A percentile compares a stretch with the other conserved stretches of the same genome.
Conservation (phyloP, 2,888 invertebrate species). For the Altica lythri region DNA sequence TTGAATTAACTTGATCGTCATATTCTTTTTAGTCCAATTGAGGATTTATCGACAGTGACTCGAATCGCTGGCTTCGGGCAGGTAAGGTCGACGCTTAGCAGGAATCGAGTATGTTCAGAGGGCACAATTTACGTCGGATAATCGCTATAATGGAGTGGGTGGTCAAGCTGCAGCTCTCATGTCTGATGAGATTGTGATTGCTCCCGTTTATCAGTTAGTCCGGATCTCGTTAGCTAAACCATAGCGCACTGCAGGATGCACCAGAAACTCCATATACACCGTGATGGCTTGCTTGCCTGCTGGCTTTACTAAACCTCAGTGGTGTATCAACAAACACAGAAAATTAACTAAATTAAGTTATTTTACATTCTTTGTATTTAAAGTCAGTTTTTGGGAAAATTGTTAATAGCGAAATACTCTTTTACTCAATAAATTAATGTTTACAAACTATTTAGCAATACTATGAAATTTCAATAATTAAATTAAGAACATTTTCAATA, state of each 20-base stretch:
- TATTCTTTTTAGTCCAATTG: neutral
- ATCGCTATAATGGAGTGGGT: conserved; percentile 50
- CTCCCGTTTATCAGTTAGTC: conserved; percentile 53
- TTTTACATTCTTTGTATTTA: no score
- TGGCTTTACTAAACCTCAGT: conserved; percentile 11
- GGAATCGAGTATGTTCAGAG: conserved; percentile 23
- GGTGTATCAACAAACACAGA: neutral
- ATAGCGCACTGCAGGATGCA: conserved; percentile 46
- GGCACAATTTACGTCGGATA: conserved; percentile 40
- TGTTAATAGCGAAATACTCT: no score
- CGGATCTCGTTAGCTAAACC: conserved; percentile 45
- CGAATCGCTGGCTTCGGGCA: conserved; percentile 13
- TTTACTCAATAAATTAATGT: no score
- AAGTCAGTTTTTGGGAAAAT: no score
- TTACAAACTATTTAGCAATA: no score
- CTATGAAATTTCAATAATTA: no score
- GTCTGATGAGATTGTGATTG: conserved; percentile 56
- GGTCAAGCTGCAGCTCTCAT: conserved; percentile 52
- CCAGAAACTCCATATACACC: conserved; percentile 33
- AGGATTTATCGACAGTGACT: conserved; percentile 10
- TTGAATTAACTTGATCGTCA: neutral
- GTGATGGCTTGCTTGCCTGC: conserved; percentile 13
- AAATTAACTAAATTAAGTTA: no score
- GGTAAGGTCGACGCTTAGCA: conserved; percentile 9
- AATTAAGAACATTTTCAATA: no score